A percentile compares a stretch with the other conserved stretches of the same genome.
Conservation (phyloP, 1,140 invertebrate species). For the Spodoptera frugiperda region DNA sequence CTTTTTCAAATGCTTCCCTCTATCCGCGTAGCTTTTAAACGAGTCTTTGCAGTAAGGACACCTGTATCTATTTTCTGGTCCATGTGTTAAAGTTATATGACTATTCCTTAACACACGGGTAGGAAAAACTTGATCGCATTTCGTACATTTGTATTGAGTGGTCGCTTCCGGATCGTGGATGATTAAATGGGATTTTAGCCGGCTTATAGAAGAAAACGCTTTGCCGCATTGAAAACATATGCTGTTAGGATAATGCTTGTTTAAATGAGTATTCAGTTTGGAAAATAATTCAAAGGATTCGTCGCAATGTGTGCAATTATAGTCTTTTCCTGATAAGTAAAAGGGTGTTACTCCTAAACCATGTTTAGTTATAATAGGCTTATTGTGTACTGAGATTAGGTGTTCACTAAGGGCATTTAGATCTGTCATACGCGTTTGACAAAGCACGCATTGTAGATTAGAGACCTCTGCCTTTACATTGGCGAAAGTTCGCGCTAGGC, state of each 20-base stretch:
- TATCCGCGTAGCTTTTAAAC: constrained; percentile 83
- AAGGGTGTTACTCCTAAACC: constrained; percentile 74
- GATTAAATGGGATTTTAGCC: constrained; percentile 71
- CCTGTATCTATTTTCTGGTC: constrained; percentile 67
- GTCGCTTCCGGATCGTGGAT: constrained; percentile 66
- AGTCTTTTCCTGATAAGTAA: constrained; percentile 61
- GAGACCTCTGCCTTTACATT: constrained; percentile 76
- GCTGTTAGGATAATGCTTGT: constrained; percentile 77
- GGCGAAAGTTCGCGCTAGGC: constrained; percentile 59
- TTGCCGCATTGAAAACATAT: constrained; percentile 81
- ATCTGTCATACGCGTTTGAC: constrained; percentile 56
- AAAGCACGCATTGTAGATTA: constrained; percentile 70
- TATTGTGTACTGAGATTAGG: constrained; percentile 60
- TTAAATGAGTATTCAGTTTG: constrained; percentile 79
- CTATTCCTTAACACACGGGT: constrained; percentile 62
- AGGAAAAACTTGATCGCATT: constrained; percentile 72
- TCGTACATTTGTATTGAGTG: constrained; percentile 67
- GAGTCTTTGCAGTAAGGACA: constrained; percentile 84
- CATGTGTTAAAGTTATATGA: constrained; percentile 66
- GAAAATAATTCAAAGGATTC: constrained; percentile 72
- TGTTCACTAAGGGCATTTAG: constrained; percentile 56
- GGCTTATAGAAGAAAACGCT: constrained; percentile 67
- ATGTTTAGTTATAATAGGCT: constrained; percentile 62
- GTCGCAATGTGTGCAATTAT: constrained; percentile 69
- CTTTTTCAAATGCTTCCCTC: constrained; percentile 80